Percentiles rank a stretch among this genome's conserved stretches.
Conservation (phyloP, 2,113 vertebrate species). For the Mobula hypostoma region DNA sequence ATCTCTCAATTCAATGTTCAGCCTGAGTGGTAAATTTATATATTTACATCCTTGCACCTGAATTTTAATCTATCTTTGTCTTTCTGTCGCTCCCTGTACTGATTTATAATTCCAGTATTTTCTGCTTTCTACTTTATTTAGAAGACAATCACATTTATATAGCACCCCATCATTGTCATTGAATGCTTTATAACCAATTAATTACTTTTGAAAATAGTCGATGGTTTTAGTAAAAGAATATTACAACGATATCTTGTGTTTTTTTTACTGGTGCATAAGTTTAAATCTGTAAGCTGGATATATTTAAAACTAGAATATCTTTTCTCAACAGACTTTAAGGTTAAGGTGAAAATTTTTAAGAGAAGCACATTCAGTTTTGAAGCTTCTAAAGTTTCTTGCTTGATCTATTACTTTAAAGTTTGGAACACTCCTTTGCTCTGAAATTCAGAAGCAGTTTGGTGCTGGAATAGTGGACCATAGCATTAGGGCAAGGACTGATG, state of each 20-base stretch:
- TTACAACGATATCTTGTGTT: background rate
- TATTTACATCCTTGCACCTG: background rate
- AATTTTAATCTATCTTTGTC: background rate
- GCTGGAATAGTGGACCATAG: background rate
- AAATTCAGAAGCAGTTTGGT: background rate
- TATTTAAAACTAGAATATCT: background rate
- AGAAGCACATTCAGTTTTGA: background rate
- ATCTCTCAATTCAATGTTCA: background rate
- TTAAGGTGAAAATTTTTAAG: background rate
- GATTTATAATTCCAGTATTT: background rate
- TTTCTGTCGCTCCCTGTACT: background rate
- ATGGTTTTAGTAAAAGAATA: background rate
- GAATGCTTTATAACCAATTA: background rate
- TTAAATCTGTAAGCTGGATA: background rate
- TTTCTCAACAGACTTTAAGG: too few relatives aligned
- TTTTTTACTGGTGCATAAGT: background rate
- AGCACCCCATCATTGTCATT: background rate
- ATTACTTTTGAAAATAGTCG: background rate
- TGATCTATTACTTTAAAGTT: background rate
- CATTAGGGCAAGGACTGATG: too few relatives aligned
- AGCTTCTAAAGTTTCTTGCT: background rate
- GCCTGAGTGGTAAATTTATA: background rate
- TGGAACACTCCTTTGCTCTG: background rate
- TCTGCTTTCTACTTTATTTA: background rate
- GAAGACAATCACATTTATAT: background rate